Evolutionary conservation across 2,888 invertebrate genomes (phyloP), one percentile per base, ranked within the genome.

Genomic region (Neoaliturus tenellus): DNA sequence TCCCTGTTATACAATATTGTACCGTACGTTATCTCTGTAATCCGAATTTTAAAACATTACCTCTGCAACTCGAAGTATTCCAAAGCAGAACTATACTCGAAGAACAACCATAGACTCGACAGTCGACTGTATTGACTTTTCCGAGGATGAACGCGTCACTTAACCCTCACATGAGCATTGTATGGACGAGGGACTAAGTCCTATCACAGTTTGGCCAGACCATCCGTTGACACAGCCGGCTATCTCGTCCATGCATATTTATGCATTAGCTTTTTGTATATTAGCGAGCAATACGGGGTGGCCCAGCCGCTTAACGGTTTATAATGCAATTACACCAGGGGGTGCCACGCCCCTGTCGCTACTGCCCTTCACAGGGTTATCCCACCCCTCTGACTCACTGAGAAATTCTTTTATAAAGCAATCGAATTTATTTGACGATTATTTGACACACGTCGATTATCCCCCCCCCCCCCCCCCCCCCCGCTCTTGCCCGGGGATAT

Each of bases 231-330:
- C 51, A 51, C 14, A 23, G 51, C 51, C 51, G 51, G 20, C 51
- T 51, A 51, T 51, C 51, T 51, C 20, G 51, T 23, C 51, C 51
- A 51, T 51, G 51, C 51, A 51, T 51, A 51, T 51, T 51, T 51
- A 51, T 51, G 51, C 51, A 51, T 2, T 6, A 23, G 51, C 23
- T 51, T 51, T 51, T 51, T 51, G 20, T 20, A 51, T 10, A 51
- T 51, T 51, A 51, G 51, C 20, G 51, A 51, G 51, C 23, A 51
- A 51, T 31, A 67, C 31, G 6, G 62, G 4, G 23, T 33, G 67
- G 2, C 31, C 31, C 67, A 28, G 67, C 17, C 67, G 35, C 67
- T 31, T 67, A 67, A 67, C 67, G 67, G 33, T 67, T 67, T 31
- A 31, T 31, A 67, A 67, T 67, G n/a, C 31, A 67, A 67, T 67